Percentiles rank a stretch among this genome's conserved stretches.
phyloP scores from a whole-genome alignment of 2,797 vertebrate species.

The Acrocephalus scirpaceus region DNA sequence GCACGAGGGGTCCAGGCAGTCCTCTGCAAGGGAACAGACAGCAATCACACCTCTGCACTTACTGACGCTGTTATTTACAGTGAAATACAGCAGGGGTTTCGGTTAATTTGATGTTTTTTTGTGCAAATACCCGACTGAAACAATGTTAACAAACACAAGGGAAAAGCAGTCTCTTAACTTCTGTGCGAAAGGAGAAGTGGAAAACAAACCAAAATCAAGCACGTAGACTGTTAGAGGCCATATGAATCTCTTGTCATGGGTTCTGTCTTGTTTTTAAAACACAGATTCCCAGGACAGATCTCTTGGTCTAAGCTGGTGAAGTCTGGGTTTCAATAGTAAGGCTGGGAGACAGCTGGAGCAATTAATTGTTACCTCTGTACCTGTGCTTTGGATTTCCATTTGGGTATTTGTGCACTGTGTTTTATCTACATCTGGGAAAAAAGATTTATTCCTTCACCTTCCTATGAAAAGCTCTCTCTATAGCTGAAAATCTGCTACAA shows the following conservation, averaged over 20 bases:
- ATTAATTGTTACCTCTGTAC: background rate
- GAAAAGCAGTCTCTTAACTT: background rate
- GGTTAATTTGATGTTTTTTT: background rate
- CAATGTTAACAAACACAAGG: background rate
- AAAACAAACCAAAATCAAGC: background rate
- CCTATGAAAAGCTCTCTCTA: background rate
- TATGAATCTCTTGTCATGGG: background rate
- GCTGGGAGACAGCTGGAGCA: background rate
- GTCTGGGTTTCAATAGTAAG: background rate
- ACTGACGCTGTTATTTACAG: too few relatives aligned
- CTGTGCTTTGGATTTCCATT: background rate
- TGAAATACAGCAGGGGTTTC: background rate
- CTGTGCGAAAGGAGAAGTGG: background rate
- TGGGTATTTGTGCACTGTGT: background rate
- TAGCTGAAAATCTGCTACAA: background rate
- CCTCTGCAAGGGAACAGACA: conserved; percentile 31
- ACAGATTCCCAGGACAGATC: background rate
- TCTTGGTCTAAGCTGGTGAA: background rate
- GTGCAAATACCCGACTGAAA: background rate
- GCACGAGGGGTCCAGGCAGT: conserved; percentile 91
- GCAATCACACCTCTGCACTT: background rate
- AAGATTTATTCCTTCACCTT: background rate
- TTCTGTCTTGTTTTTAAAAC: background rate
- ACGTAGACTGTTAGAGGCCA: background rate
- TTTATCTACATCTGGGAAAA: background rate